These are phyloP conservation scores for Nasonia giraulti DNA, from an alignment of 1,140 invertebrate species.

Conservation along the genomic window DNA sequence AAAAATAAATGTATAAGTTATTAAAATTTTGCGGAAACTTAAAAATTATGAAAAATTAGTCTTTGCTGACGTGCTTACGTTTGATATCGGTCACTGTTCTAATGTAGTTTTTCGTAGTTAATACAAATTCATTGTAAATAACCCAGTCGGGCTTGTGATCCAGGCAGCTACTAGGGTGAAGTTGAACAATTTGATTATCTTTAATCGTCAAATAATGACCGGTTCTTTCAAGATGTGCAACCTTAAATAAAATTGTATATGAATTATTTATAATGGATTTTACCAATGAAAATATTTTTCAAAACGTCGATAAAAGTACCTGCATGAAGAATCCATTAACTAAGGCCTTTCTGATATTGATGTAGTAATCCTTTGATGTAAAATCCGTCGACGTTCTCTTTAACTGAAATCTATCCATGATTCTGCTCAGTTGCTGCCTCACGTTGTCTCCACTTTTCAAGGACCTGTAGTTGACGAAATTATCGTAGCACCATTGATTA, in stretches of 20 bases:
- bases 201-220: constrained; percentile 99
- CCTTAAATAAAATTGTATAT: constrained; percentile 74
- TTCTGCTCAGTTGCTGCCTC: constrained; percentile 86
- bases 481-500: constrained; percentile 99
- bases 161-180: constrained; percentile 98
- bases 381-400: constrained; percentile 98
- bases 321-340: constrained; percentile 99
- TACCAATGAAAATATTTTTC: background rate
- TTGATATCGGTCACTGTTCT: constrained; percentile 99
- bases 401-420: constrained; percentile 95
- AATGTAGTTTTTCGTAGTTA: constrained; percentile 99
- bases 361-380: constrained; percentile 98
- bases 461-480: constrained; percentile 99
- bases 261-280: constrained; percentile 6
- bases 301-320: constrained; percentile 75
- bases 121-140: constrained; percentile 99
- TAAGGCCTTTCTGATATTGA: constrained; percentile 98
- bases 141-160: constrained; percentile 99
- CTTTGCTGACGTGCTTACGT: constrained; percentile 81
- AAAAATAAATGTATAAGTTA: constrained; percentile 9
- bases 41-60: background rate
- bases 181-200: constrained; percentile 98
- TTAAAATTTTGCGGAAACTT: constrained; percentile 20
- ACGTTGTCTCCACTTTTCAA: constrained; percentile 95
- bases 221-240: constrained; percentile 95